Percentiles rank a stretch among this genome's conserved stretches.
Conservation (phyloP, 1,140 invertebrate genomes). For the Drosophila nikananu region DNA sequence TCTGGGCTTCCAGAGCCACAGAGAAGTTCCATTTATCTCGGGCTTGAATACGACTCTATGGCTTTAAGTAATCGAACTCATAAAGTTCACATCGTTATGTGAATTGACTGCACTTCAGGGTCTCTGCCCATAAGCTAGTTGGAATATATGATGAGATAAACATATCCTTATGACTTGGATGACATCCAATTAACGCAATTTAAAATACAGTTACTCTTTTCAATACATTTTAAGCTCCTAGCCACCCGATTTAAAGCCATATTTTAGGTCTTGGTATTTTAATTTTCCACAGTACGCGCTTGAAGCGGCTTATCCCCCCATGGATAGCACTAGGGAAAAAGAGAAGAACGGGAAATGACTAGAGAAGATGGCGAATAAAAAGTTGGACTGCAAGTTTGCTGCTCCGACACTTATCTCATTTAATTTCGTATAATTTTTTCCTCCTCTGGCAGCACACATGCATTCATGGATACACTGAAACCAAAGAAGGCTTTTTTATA, state of each 20-base stretch:
- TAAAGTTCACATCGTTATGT: background rate
- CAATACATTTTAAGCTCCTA: background rate
- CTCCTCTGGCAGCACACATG: conserved; percentile 6
- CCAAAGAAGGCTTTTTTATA: background rate
- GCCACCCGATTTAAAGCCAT: conserved; percentile 9
- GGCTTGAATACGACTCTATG: background rate
- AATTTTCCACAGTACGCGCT: conserved; percentile 20
- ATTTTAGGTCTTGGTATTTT: conserved; percentile 9
- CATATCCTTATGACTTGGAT: background rate
- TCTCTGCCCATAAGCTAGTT: background rate
- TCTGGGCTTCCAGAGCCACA: background rate
- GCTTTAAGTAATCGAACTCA: background rate
- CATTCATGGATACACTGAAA: background rate
- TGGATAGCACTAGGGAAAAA: background rate
- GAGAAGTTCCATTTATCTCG: background rate
- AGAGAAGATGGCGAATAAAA: conserved; percentile 17
- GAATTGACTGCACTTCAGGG: background rate
- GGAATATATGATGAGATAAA: background rate
- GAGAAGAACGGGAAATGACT: background rate
- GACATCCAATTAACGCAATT: background rate
- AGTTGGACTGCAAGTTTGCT: conserved; percentile 45
- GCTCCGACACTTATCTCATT: conserved; percentile 63
- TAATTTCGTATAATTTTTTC: conserved; percentile 62
- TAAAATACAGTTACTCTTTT: background rate
- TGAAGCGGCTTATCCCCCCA: conserved; percentile 33